Conservation (phyloP, 2,888 invertebrate species). For the Nomada flava region DNA sequence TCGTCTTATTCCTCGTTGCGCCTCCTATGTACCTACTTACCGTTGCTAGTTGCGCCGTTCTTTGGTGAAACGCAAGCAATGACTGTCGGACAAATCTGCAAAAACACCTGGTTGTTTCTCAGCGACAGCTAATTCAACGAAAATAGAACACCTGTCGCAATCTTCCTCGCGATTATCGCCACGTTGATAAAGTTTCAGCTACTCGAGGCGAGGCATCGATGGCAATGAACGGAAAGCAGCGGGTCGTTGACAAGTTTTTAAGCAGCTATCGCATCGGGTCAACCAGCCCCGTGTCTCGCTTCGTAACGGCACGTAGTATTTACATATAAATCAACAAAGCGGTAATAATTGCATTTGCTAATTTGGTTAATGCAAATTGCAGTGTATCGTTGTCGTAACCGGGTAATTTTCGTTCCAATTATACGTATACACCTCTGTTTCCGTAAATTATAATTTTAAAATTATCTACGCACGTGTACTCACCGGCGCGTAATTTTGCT, state of each 20-base stretch:
- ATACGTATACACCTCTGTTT: conserved; percentile 14
- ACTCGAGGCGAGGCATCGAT: conserved; percentile 43
- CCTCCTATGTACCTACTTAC: not conserved
- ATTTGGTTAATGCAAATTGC: conserved; percentile 40
- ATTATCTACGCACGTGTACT: conserved; percentile 22
- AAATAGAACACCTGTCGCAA: conserved; percentile 69
- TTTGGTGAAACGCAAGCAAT: not conserved
- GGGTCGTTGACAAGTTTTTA: conserved; percentile 21
- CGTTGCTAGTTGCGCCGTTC: no score
- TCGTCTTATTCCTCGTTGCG: not conserved
- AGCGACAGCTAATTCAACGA: conserved; percentile 47
- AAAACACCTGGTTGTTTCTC: conserved; percentile 24
- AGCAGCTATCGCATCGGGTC: not conserved
- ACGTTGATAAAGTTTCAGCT: conserved; percentile 69
- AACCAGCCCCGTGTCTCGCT: not conserved
- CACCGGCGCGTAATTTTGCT: conserved; percentile 6
- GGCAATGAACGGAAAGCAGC: conserved; percentile 58
- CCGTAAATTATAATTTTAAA: conserved; percentile 41
- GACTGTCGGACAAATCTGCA: conserved; percentile 25
- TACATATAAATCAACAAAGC: conserved; percentile 31
- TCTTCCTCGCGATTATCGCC: conserved; percentile 63
- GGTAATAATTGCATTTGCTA: conserved; percentile 23
- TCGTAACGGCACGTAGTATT: conserved; percentile 13
- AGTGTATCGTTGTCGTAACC: not conserved
- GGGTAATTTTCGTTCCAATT: conserved; percentile 30